A percentile compares a stretch with the other conserved stretches of the same genome.
phyloP scores from a whole-genome alignment of 23 tunicate species.

The Ascidia mentula region DNA sequence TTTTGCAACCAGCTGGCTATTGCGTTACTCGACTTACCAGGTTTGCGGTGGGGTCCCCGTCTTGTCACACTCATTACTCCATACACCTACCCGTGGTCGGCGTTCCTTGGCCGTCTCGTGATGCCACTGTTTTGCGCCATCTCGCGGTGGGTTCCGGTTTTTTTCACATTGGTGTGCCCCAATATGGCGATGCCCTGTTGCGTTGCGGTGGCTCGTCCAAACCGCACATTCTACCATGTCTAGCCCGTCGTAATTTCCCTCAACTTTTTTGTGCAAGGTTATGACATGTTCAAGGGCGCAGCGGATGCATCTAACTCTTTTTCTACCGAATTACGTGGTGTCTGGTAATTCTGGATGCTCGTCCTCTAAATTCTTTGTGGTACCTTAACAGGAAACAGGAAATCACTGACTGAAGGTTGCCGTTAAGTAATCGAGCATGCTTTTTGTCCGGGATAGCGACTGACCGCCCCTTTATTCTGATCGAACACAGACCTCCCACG shows the following conservation, averaged over 20 bases:
- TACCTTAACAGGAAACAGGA: too few relatives aligned
- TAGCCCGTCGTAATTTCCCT: too few relatives aligned
- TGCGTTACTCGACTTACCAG: background rate
- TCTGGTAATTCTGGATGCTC: too few relatives aligned
- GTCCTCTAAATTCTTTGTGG: too few relatives aligned
- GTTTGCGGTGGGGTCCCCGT: background rate
- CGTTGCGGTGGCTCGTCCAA: background rate
- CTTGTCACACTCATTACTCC: background rate
- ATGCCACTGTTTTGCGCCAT: background rate
- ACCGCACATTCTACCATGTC: background rate
- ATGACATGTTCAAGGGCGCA: too few relatives aligned
- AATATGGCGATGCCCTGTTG: too few relatives aligned
- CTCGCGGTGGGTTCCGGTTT: background rate
- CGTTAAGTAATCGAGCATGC: background rate
- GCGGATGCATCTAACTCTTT: too few relatives aligned
- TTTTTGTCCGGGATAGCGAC: background rate
- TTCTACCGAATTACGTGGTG: too few relatives aligned
- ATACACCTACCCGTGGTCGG: background rate
- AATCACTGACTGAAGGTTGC: too few relatives aligned
- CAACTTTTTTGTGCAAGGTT: too few relatives aligned
- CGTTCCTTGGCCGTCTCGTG: background rate
- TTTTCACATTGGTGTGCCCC: too few relatives aligned
- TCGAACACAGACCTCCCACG: slow-evolving; percentile 6
- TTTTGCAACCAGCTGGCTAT: background rate
- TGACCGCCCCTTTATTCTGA: background rate